Evolutionary conservation across 2,113 vertebrate genomes (phyloP).

Genomic region (Lamprologus lemairii): DNA sequence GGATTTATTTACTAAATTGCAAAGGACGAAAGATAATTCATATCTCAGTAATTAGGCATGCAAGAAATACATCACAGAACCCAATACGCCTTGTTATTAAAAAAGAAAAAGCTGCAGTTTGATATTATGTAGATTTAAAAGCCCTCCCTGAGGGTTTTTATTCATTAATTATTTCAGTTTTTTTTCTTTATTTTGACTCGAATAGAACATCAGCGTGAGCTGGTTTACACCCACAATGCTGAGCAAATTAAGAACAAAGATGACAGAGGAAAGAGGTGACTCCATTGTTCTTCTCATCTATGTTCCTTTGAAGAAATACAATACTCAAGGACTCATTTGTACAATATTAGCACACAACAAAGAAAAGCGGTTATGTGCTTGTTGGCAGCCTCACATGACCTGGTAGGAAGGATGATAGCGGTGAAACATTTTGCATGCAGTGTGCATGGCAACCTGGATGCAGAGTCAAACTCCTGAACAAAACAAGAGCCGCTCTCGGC

Average conservation of each 20-base stretch:
- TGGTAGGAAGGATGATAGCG: not conserved
- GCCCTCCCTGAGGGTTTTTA: conserved; percentile 53
- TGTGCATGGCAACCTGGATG: not conserved
- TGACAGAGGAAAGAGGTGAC: conserved; percentile 46
- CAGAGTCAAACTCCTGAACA: not conserved
- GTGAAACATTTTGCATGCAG: not conserved
- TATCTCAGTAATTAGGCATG: conserved; percentile 70
- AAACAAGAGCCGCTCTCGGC: not conserved
- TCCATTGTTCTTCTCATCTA: conserved; percentile 20
- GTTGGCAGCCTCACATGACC: conserved; percentile 13
- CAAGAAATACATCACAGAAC: conserved; percentile 68
- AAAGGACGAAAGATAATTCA: conserved; percentile 66
- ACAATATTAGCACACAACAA: conserved; percentile 33
- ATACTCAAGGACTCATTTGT: conserved; percentile 56
- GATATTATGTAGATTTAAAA: conserved; percentile 74
- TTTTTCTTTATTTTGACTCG: conserved; percentile 42
- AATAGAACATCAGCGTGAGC: conserved; percentile 43
- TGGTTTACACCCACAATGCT: conserved; percentile 43
- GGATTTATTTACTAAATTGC: conserved; percentile 70
- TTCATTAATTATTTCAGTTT: conserved; percentile 62
- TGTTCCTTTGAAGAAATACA: conserved; percentile 48
- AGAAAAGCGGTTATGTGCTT: not conserved
- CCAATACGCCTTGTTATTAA: conserved; percentile 67
- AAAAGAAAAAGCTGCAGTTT: conserved; percentile 62
- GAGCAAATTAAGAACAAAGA: conserved; percentile 62